These are phyloP conservation scores for Zygogramma bicolorata DNA, from an alignment of 2,888 invertebrate genomes.

Conservation along the genomic window DNA sequence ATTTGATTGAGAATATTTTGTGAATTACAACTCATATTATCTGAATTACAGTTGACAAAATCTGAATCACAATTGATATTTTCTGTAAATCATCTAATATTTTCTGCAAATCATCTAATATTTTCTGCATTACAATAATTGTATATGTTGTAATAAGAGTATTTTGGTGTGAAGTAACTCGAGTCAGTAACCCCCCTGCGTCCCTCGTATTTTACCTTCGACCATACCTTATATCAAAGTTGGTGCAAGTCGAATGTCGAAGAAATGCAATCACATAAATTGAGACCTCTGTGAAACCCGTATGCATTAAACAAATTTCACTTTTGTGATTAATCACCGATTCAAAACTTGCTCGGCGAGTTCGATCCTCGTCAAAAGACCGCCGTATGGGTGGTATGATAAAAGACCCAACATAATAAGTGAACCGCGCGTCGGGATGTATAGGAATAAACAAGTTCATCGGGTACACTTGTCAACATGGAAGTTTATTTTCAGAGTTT, in stretches of 20 bases:
- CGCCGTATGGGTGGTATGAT: background rate
- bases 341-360: background rate
- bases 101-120: too few species aligned
- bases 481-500: background rate
- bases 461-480: background rate
- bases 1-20: too few species aligned
- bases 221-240: background rate
- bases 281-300: background rate
- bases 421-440: background rate
- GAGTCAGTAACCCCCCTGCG: too few species aligned
- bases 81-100: too few species aligned
- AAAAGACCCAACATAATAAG: background rate
- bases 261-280: background rate
- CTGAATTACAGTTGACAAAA: too few species aligned
- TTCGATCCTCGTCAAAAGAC: background rate
- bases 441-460: background rate
- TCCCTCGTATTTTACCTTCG: background rate
- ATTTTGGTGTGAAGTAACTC: too few species aligned
- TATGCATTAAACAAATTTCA: slow-evolving; percentile 9
- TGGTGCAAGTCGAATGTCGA: background rate
- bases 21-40: too few species aligned
- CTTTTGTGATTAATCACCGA: slow-evolving; percentile 19
- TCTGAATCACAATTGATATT: too few species aligned
- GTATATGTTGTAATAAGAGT: too few species aligned
- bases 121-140: too few species aligned